A percentile compares a stretch with the other conserved stretches of the same genome.
phyloP scores from a whole-genome alignment of 2,797 vertebrate species.

The Mormyrus proboscirostris region DNA sequence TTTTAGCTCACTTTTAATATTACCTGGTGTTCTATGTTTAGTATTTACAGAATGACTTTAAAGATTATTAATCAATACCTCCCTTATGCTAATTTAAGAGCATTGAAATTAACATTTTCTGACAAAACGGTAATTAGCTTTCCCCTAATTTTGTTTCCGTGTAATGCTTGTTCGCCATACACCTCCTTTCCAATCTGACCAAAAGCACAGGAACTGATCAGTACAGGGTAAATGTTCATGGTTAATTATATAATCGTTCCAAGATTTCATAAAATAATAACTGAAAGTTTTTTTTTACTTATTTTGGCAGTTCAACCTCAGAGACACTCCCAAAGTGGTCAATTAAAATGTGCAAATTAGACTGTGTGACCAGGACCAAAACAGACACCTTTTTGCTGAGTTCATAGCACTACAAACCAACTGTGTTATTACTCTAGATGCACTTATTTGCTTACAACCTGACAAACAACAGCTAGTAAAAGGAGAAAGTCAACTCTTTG shows the following conservation, averaged over 20 bases:
- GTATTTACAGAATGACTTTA: not conserved
- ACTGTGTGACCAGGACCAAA: not conserved
- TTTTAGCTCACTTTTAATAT: conserved; percentile 10
- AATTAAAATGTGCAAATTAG: not conserved
- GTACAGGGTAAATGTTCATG: not conserved
- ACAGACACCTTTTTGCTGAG: not conserved
- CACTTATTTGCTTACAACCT: not conserved
- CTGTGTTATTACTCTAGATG: not conserved
- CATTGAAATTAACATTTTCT: not conserved
- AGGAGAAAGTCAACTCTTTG: conserved; percentile 25
- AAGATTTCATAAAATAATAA: not conserved
- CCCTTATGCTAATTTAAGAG: not conserved
- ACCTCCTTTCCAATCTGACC: not conserved
- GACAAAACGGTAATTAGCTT: not conserved
- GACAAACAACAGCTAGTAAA: not conserved
- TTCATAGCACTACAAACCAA: not conserved
- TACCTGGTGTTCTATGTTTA: not conserved
- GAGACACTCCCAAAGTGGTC: not conserved
- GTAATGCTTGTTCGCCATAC: not conserved
- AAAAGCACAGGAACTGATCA: not conserved
- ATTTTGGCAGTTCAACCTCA: not conserved
- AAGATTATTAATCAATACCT: not conserved
- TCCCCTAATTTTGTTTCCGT: not conserved
- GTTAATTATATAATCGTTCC: not conserved
- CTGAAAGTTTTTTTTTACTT: not conserved